These are phyloP conservation scores for Lucilia sericata DNA, from an alignment of 1,140 invertebrate species.

Conservation along the genomic window DNA sequence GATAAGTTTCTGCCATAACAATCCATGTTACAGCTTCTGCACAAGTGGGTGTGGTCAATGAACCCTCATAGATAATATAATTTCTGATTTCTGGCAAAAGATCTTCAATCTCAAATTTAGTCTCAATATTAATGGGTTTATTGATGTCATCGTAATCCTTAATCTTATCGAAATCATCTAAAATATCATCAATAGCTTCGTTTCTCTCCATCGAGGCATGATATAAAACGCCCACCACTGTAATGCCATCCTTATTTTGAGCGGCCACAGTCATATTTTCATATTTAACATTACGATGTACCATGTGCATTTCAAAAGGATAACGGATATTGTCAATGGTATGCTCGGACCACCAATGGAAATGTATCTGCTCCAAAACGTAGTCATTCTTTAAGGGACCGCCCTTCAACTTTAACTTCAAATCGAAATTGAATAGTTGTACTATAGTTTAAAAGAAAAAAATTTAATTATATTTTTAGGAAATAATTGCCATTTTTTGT, in stretches of 20 bases:
- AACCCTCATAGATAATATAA: slow-evolving; percentile 79
- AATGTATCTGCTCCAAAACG: slow-evolving; percentile 77
- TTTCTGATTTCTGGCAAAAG: slow-evolving; percentile 71
- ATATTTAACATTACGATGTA: slow-evolving; percentile 76
- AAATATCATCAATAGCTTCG: slow-evolving; percentile 56
- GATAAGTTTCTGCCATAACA: slow-evolving; percentile 73
- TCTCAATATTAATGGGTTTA: slow-evolving; percentile 67
- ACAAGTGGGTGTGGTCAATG: slow-evolving; percentile 81
- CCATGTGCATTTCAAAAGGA: slow-evolving; percentile 77
- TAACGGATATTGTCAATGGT: slow-evolving; percentile 73
- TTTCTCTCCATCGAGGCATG: slow-evolving; percentile 70
- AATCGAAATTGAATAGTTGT: slow-evolving; percentile 66
- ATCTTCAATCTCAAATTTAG: slow-evolving; percentile 65
- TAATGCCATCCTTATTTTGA: slow-evolving; percentile 73
- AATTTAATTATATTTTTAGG: too few relatives aligned
- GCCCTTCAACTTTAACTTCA: slow-evolving; percentile 68
- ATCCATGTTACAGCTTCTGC: slow-evolving; percentile 81
- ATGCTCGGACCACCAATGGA: slow-evolving; percentile 86
- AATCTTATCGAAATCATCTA: slow-evolving; percentile 58
- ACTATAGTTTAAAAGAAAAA: slow-evolving; percentile 54
- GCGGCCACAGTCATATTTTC: slow-evolving; percentile 71
- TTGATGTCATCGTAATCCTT: slow-evolving; percentile 68
- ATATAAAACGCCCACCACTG: slow-evolving; percentile 79
- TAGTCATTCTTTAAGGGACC: slow-evolving; percentile 71
- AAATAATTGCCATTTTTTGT: neutral